These are phyloP conservation scores for Bradysia coprophila DNA, from an alignment of 1,140 invertebrate genomes.

Conservation along the genomic window DNA sequence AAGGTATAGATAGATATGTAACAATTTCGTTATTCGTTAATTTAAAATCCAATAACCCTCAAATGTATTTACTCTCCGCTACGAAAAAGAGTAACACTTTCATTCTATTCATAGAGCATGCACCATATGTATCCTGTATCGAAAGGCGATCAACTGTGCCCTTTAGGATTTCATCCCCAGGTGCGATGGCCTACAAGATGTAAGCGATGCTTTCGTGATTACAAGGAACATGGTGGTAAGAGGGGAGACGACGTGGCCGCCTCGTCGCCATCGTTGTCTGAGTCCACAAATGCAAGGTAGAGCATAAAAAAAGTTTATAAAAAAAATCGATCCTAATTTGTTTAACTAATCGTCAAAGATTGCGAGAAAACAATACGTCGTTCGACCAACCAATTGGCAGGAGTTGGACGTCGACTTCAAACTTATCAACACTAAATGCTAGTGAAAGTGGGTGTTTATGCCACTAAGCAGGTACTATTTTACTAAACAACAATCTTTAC, in stretches of 20 bases:
- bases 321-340: too few species aligned
- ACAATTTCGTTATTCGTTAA: too few species aligned
- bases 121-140: constrained; percentile 61
- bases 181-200: constrained; percentile 82
- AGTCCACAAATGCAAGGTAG: constrained; percentile 37
- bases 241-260: constrained; percentile 50
- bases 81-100: too few species aligned
- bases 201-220: constrained; percentile 85
- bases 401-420: constrained; percentile 34
- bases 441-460: constrained; percentile 8
- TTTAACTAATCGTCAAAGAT: background rate
- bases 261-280: constrained; percentile 51
- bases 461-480: too few species aligned
- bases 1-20: too few species aligned
- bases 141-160: constrained; percentile 74
- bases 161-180: constrained; percentile 85
- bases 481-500: too few species aligned
- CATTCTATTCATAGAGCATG: too few species aligned
- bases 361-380: background rate
- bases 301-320: constrained; percentile 2
- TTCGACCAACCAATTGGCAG: constrained; percentile 9
- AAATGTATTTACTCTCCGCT: too few species aligned
- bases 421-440: constrained; percentile 22
- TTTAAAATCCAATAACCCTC: too few species aligned
- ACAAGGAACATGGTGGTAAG: constrained; percentile 69